Conservation (phyloP, 2,888 invertebrate species). For the Pollenia labialis region DNA sequence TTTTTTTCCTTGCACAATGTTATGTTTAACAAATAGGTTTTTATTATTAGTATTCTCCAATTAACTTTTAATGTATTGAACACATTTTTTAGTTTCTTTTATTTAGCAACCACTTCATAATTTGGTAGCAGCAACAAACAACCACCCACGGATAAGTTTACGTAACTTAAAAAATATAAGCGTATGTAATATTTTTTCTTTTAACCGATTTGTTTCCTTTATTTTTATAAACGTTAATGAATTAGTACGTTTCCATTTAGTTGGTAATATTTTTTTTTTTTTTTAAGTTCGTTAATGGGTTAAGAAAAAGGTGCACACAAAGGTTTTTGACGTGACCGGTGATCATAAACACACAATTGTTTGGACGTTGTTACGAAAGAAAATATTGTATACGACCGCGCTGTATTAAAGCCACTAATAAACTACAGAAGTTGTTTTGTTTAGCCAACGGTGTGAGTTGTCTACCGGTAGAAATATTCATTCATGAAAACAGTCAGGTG, state of each 20-base stretch:
- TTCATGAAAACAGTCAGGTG: constrained; percentile 61
- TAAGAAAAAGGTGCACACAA: not conserved
- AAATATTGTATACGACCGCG: constrained; percentile 71
- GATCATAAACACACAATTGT: constrained; percentile 31
- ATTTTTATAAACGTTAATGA: not conserved
- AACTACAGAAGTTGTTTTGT: constrained; percentile 72
- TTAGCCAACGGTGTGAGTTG: constrained; percentile 70
- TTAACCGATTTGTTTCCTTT: not conserved
- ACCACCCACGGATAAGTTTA: constrained; percentile 23
- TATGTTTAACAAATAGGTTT: not conserved
- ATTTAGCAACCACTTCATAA: constrained; percentile 39
- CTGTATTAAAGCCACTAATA: constrained; percentile 73
- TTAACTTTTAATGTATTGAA: not conserved
- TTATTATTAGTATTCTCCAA: not conserved
- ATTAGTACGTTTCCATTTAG: constrained; percentile 15
- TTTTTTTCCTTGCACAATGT: not conserved
- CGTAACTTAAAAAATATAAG: constrained; percentile 7
- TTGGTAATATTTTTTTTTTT: not conserved
- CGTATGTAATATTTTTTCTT: constrained; percentile 2
- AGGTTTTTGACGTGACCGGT: constrained; percentile 7
- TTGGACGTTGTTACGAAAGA: constrained; percentile 42
- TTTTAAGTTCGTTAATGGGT: constrained; percentile 14
- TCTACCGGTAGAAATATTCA: constrained; percentile 67
- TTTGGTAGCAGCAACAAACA: not conserved
- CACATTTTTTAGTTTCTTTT: constrained; percentile 34